Conservation (phyloP, 37 sponge, comb jelly and placozoan species). For the Beroe forskalii region DNA sequence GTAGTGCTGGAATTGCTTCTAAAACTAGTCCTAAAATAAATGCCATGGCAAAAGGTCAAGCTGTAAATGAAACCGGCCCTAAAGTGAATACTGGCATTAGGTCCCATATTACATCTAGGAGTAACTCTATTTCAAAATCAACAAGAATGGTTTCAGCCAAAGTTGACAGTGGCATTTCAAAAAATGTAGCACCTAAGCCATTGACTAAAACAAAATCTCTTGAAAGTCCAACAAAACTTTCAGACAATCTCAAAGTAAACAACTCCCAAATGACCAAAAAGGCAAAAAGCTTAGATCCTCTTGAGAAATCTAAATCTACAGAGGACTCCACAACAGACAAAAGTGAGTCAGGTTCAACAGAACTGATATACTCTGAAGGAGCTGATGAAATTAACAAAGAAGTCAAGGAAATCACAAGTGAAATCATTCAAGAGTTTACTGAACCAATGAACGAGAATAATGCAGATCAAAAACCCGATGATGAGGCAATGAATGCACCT, state of each 20-base stretch:
- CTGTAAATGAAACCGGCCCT: neutral
- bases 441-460: neutral
- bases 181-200: neutral
- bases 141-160: neutral
- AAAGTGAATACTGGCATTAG: neutral
- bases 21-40: neutral
- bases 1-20: neutral
- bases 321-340: neutral
- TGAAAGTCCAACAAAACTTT: constrained; percentile 31
- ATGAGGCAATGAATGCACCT: neutral
- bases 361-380: neutral
- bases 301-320: neutral
- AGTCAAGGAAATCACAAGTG: neutral
- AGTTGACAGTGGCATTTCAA: neutral
- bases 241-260: neutral
- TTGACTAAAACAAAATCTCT: constrained; percentile 27
- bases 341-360: neutral
- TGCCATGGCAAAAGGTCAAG: neutral
- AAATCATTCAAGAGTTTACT: neutral
- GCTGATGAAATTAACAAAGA: neutral
- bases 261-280: neutral
- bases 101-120: neutral
- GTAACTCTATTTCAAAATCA: neutral
- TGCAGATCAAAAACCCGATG: neutral
- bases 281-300: constrained; percentile 17